Base-by-base conservation (phyloP, 2,797 vertebrate genomes). In the Caiman crocodilus region DNA sequence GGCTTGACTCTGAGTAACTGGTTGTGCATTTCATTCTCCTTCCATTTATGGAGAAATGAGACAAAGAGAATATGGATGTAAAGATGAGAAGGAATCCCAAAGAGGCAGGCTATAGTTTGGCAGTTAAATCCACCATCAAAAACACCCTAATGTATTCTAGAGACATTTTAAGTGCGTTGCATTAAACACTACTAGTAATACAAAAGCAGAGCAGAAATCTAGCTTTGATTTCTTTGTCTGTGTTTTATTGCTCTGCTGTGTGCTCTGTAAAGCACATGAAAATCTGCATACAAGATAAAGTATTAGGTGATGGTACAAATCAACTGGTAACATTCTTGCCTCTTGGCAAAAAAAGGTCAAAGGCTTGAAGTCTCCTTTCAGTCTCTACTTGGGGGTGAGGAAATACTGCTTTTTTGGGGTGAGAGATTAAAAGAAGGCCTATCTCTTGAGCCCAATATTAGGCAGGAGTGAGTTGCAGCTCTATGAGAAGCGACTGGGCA, bases 51-150 rank as follows among this genome's bases (percentile, higher is more conserved):
- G 64, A 76, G 73, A 93, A 89, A 88, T 78, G 79, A 94, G 91
- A 94, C 85, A 82, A 82, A 57, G 71, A 91, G 20, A 61, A 61
- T 69, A 61, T 25, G 85, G 88, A 85, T 86, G 76, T 0, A 4
- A 92, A 94, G 90, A 95, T 64, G 60, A 88, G 64, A 95, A 95
- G 88, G 87, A 50, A 86, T 87, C 78, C 86, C 80, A 83, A 85
- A 4, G 86, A 94, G 79, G 79, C 82, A 89, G 83, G 75, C 92
- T 90, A 84, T 69, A 90, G 81, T 84, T 92, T 79, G 94, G 90
- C 89, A 93, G 84, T 93, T 95, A 95, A 93, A 92, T 93, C 96
- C 96, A 90, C 93, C 91, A 93, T 89, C 87, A 85, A 91, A 95
- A 90, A 7, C 76, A 82, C 26, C 82, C 74, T 82, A 63, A 96